Base-by-base conservation (phyloP, 2,797 vertebrate genomes). In the Muraenolepis orangiensis region DNA sequence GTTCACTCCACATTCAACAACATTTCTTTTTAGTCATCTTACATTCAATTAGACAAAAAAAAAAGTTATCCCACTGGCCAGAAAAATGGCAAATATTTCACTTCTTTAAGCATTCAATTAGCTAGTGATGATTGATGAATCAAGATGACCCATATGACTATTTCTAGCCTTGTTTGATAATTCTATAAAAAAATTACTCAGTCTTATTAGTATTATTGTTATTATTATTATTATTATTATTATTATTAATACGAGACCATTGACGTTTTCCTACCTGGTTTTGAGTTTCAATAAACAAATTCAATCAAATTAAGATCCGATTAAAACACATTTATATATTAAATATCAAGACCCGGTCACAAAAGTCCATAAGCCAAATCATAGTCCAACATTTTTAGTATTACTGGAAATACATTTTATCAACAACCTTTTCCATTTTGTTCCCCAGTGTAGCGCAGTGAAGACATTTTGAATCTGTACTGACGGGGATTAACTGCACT, bases 221-320 rank as follows among this genome's bases (percentile, higher is more conserved):
- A 57, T 12, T 64, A n/a, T 61, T 61, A 64, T 26, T 64, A 4
- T 26, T 26, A 26, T 57, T n/a, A 57, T 12, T 64, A n/a, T 61
- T 61, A 64, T 26, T 64, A 4, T 26, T 26, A 26, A 26, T 26
- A 64, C 8, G 32, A 66, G 70, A 40, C 42, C 34, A 4, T 7
- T 29, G 12, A 69, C 10, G 51, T 61, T 64, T 64, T 64, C 57
- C 6, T 64, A 64, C 26, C 8, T 13, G 57, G 57, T 18, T 61
- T 61, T 61, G 57, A 26, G 57, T 64, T 64, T 64, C 57, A 64
- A 64, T 64, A 64, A 61, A 64, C 57, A 64, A 26, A 64, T 64
- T 64, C 57, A 64, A 64, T 64, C 23, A 64, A 64, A 64, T 26
- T 64, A 64, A 64, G 57, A 64, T 64, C 57, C 23, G 23, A 26